Percentiles rank a stretch among this genome's conserved stretches.
phyloP scores from a whole-genome alignment of 2,797 vertebrate species.

The Distichodus sexfasciatus region DNA sequence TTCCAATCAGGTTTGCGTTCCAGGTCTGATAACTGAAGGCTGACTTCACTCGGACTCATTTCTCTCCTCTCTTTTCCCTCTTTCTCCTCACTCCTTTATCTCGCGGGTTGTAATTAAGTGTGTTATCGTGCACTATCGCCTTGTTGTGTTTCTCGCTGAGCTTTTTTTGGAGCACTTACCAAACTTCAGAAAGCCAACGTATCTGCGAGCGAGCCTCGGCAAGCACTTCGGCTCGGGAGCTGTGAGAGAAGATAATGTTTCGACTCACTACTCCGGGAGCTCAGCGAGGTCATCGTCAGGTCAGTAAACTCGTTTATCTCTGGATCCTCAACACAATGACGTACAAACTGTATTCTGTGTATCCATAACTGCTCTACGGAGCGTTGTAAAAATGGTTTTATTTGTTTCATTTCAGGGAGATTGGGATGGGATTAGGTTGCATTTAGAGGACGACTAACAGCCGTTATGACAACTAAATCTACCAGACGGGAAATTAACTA shows the following conservation, averaged over 20 bases:
- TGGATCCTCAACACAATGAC: too few relatives aligned
- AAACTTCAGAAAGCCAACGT: constrained; percentile 21
- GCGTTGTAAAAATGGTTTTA: too few relatives aligned
- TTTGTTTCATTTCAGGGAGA: too few relatives aligned
- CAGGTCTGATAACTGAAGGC: constrained; percentile 63
- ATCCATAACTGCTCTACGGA: too few relatives aligned
- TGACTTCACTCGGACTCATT: constrained; percentile 29
- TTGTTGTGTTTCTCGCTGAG: constrained; percentile 39
- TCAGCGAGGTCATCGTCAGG: too few relatives aligned
- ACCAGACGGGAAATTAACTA: too few relatives aligned
- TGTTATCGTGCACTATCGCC: constrained; percentile 65
- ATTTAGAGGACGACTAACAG: too few relatives aligned
- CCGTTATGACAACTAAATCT: too few relatives aligned
- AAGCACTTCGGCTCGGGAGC: constrained; percentile 8
- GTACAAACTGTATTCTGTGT: too few relatives aligned
- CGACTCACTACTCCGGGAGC: too few relatives aligned
- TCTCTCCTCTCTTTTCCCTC: constrained; percentile 9
- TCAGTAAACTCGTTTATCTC: too few relatives aligned
- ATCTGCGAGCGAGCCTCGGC: constrained; percentile 21
- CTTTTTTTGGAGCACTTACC: constrained; percentile 13
- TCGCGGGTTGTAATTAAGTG: constrained; percentile 73
- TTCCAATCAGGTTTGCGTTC: constrained; percentile 52
- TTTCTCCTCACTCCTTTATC: constrained; percentile 53
- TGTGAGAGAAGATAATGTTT: constrained; percentile 11
- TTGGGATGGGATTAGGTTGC: too few relatives aligned